These are phyloP conservation scores for Drosophila athabasca DNA, from an alignment of 1,140 invertebrate species.

Conservation along the genomic window DNA sequence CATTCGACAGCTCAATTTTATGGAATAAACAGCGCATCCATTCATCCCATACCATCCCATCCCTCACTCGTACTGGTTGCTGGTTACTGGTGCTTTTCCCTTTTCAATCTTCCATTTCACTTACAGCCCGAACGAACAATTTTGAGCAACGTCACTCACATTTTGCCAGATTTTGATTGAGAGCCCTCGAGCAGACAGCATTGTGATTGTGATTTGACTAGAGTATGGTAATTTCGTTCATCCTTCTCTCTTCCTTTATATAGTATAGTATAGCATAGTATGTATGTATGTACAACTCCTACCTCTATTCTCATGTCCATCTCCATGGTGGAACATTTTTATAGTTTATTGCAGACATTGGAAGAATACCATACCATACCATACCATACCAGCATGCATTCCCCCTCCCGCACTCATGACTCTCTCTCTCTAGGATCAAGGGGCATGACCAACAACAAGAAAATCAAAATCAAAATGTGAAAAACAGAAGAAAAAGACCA, in stretches of 20 bases:
- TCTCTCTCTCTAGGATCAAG: constrained; percentile 26
- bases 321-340: constrained; percentile 20
- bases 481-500: constrained; percentile 52
- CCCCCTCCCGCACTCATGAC: constrained; percentile 5
- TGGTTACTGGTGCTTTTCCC: constrained; percentile 21
- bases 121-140: constrained; percentile 39
- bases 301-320: constrained; percentile 2
- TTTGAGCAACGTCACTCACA: constrained; percentile 58
- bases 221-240: constrained; percentile 74
- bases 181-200: constrained; percentile 53
- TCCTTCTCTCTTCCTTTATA: background rate
- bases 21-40: constrained; percentile 33
- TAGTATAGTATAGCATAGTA: no score
- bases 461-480: constrained; percentile 13
- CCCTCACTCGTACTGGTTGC: background rate
- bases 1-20: constrained; percentile 42
- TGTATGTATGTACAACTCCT: background rate
- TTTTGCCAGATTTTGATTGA: constrained; percentile 73
- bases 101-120: constrained; percentile 39
- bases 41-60: background rate
- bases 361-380: constrained; percentile 10
- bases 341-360: constrained; percentile 46
- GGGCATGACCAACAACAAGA: constrained; percentile 45
- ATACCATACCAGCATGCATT: background rate
- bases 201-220: constrained; percentile 76